Base-by-base conservation (phyloP, 2,888 invertebrate genomes). In the Melanchra persicariae region DNA sequence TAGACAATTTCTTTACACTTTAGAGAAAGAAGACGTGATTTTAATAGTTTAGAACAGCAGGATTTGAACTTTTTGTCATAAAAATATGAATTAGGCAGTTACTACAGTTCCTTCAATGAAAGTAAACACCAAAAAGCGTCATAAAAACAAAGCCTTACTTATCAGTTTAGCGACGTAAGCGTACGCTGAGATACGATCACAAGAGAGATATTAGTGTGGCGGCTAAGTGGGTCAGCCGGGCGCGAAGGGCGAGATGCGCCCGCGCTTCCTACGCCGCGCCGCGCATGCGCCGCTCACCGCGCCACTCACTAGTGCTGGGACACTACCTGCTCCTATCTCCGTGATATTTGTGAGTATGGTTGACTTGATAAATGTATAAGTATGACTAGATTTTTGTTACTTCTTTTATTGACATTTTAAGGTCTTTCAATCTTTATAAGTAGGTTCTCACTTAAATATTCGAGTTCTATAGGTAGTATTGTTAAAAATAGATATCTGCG, bases 231-330 rank as follows among this genome's bases (percentile, higher is more conserved):
- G 93, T 93, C 92, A 92, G 86, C 72, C 87, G 80, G 81, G 87
- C 88, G 86, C 89, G 91, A 91, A 91, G 91, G 91, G 92, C 92
- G 91, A 87, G 91, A 91, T 91, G 92, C 91, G 89, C 89, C 86
- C 83, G 88, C 89, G 91, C 91, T 90, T 90, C 91, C 92, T 92
- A 91, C 91, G 90, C 58, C 57, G 40, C 51, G 74, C 58, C 22
- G 34, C 74, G 73, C 47, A 30, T 22, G 51, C 89, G 82, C 81
- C 86, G 79, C 83, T 85, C 83, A 80, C 83, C 71, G 74, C 73
- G 76, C 76, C 61, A 61, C 22, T 70, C 68, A 58, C 83, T 86
- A 87, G 89, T 87, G 88, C 62, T 80, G 88, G 74, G 84, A 85
- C 84, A 85, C 37, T 30, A 57, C 51, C 51, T 58, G 47, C 12